Evolutionary conservation across 2,888 invertebrate species (phyloP), one percentile per base, ranked within the genome.

Genomic region (Cephus pygmeus): DNA sequence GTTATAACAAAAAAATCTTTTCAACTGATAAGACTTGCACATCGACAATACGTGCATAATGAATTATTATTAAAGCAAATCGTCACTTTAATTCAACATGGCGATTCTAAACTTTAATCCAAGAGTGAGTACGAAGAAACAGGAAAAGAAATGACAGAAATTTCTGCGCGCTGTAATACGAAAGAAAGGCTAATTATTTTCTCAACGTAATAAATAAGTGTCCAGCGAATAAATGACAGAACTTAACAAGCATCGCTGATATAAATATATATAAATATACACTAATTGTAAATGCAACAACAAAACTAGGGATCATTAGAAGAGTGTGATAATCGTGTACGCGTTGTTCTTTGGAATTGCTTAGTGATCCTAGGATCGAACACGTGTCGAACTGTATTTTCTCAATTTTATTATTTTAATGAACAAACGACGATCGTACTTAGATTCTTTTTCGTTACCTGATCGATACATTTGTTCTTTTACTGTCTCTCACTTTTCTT

Each of bases 161-260:
- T 85, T 83, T 87, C 86, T 87, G 86, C 87, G 88, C 88, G 86
- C 88, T 87, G 89, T 87, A 86, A 56, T 87, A 88, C 85, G 85
- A 85, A 85, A 87, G 82, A 86, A 85, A 90, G 81, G 81, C 80
- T 81, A 85, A 89, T 91, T 91, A 91, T 91, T 91, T 91, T 91
- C 91, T 90, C 91, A 90, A 88, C 87, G 84, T 91, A 89, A 90
- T 83, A 82, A 88, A 84, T 91, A 91, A 90, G 88, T 87, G 86
- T 88, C 83, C 82, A 85, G 86, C 86, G 82, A 83, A 34, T 30
- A 71, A 84, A 83, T 81, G 82, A 85, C 77, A 84, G 84, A 86
- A 83, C 78, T 79, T 82, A 78, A 80, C 77, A 77, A 31, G 15
- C 31, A 77, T 75, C 73, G 33, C 75, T 73, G 35, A 78, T 79